A percentile compares a stretch with the other conserved stretches of the same genome.
Evolutionary conservation across 2,113 vertebrate genomes (phyloP).

Genomic region (Conger conger): DNA sequence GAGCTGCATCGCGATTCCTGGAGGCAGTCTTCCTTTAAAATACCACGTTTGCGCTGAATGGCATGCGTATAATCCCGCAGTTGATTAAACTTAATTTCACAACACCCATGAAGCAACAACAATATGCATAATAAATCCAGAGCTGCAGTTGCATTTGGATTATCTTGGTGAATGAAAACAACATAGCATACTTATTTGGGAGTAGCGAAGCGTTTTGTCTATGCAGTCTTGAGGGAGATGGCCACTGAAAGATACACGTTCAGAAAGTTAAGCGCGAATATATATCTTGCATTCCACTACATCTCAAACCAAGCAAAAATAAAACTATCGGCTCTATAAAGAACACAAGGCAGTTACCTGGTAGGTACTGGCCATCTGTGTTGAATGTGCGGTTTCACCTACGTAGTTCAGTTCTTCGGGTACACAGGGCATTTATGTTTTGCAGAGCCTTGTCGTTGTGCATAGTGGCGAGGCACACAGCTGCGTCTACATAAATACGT

Average conservation of each 20-base stretch:
- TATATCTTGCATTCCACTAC: neutral
- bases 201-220: neutral
- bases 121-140: neutral
- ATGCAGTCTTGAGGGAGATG: neutral
- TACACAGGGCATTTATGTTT: neutral
- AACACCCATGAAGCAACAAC: neutral
- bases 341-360: constrained; percentile 2
- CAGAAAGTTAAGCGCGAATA: neutral
- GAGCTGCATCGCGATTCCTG: neutral
- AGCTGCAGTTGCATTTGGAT: neutral
- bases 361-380: neutral
- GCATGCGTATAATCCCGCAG: neutral
- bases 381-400: neutral
- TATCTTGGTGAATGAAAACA: neutral
- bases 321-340: neutral
- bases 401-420: neutral
- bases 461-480: neutral
- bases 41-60: neutral
- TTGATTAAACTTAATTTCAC: constrained; percentile 2
- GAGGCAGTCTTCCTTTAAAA: neutral
- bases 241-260: neutral
- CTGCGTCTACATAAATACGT: neutral
- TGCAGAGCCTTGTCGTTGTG: neutral
- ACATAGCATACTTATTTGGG: neutral
- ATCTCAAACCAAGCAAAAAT: neutral